phyloP scores from a whole-genome alignment of 2,888 invertebrate species.

The Gymnosoma rotundatum region DNA sequence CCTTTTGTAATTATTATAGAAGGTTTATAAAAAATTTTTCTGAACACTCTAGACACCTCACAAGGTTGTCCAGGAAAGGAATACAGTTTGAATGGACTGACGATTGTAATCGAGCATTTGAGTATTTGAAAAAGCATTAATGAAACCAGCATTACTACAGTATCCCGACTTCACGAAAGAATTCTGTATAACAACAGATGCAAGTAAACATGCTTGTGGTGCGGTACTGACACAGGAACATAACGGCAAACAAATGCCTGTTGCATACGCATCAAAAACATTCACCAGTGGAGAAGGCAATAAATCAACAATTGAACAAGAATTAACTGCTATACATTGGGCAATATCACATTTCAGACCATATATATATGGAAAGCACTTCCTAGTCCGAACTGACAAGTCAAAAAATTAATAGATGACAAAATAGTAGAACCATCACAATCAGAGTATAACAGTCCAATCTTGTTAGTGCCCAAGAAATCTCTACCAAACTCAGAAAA shows the following conservation, averaged over 20 bases:
- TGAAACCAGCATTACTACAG: constrained; percentile 46
- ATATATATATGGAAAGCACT: too few species aligned
- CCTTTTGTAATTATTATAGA: background rate
- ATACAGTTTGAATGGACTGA: constrained; percentile 51
- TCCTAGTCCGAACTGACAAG: constrained; percentile 8
- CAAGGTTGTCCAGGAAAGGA: constrained; percentile 45
- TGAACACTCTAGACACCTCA: background rate
- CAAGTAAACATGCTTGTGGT: constrained; percentile 60
- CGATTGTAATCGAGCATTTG: constrained; percentile 56
- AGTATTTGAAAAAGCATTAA: constrained; percentile 40
- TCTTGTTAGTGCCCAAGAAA: background rate
- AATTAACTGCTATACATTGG: background rate
- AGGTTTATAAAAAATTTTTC: constrained; percentile 14
- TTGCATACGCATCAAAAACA: too few species aligned
- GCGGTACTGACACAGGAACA: constrained; percentile 65
- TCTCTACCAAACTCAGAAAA: background rate
- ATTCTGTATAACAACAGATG: constrained; percentile 23
- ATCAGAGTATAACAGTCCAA: constrained; percentile 24
- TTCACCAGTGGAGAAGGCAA: too few species aligned
- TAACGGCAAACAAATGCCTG: background rate
- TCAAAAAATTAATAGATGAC: constrained; percentile 35
- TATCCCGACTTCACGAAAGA: constrained; percentile 65
- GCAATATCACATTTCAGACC: too few species aligned
- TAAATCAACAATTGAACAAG: too few species aligned
- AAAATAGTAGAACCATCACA: constrained; percentile 18